phyloP scores from a whole-genome alignment of 1,140 invertebrate species.

The Stegodyphus mimosarum region DNA sequence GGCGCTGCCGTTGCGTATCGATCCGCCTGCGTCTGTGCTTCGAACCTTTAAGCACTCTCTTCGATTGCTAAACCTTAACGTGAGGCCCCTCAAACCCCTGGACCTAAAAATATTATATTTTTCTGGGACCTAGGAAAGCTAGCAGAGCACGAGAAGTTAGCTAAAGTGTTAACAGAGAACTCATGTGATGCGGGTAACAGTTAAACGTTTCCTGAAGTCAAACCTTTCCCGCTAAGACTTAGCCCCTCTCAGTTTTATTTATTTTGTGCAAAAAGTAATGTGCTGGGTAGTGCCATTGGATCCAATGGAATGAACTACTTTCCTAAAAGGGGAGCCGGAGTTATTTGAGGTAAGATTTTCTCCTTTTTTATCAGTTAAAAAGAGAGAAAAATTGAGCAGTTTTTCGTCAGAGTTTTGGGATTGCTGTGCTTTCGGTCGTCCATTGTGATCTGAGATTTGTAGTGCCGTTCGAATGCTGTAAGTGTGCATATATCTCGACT shows the following conservation, averaged over 20 bases:
- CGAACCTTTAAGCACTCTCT: constrained; percentile 52
- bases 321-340: constrained; percentile 25
- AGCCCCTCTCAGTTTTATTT: too few relatives aligned
- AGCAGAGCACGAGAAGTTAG: neutral
- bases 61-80: constrained; percentile 35
- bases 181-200: too few relatives aligned
- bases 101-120: constrained; percentile 49
- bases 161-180: too few relatives aligned
- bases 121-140: neutral
- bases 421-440: too few relatives aligned
- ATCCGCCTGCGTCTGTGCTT: constrained; percentile 53
- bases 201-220: too few relatives aligned
- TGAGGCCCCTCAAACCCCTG: constrained; percentile 22
- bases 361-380: too few relatives aligned
- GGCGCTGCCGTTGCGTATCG: constrained; percentile 39
- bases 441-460: too few relatives aligned
- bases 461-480: too few relatives aligned
- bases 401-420: too few relatives aligned
- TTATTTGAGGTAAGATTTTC: constrained; percentile 34
- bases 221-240: too few relatives aligned
- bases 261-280: constrained; percentile 16
- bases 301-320: constrained; percentile 35
- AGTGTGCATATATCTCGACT: too few relatives aligned
- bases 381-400: too few relatives aligned
- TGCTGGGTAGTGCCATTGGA: constrained; percentile 3